Percentiles rank a stretch among this genome's conserved stretches.
Conservation (phyloP, 2,113 vertebrate genomes). For the Trematocara macrostoma region DNA sequence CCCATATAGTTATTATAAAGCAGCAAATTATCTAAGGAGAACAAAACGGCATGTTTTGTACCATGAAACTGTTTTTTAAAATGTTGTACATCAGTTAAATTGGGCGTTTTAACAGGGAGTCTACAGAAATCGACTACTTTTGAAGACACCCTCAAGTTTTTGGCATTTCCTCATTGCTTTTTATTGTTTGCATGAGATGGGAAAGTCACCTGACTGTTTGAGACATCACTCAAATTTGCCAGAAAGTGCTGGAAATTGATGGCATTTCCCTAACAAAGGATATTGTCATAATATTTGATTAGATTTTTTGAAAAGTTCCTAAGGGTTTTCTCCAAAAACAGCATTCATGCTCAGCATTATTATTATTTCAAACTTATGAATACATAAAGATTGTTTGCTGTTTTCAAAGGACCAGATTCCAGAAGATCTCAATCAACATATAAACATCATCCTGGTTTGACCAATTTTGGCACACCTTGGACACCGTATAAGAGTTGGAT, state of each 20-base stretch:
- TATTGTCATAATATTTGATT: not conserved
- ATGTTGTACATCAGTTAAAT: not conserved
- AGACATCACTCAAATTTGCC: not conserved
- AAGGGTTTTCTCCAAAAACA: not conserved
- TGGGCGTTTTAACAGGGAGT: not conserved
- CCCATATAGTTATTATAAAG: not conserved
- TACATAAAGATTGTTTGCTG: rapidly evolving
- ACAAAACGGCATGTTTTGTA: rapidly evolving
- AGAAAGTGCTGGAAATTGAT: not conserved
- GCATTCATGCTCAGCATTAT: not conserved
- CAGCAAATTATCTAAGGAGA: rapidly evolving
- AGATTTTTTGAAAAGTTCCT: rapidly evolving
- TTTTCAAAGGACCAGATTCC: not conserved
- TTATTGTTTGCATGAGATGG: not conserved
- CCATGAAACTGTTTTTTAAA: not conserved
- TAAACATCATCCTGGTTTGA: not conserved
- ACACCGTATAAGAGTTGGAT: rapidly evolving
- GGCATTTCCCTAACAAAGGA: not conserved
- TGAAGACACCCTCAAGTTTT: not conserved
- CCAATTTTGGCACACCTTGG: not conserved
- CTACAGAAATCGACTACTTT: rapidly evolving
- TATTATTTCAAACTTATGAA: not conserved
- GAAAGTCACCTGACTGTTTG: not conserved
- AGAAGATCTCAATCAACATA: not conserved
- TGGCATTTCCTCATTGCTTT: not conserved